These are phyloP conservation scores for Escarpia spicata DNA, from an alignment of 2,888 invertebrate genomes.

Conservation along the genomic window DNA sequence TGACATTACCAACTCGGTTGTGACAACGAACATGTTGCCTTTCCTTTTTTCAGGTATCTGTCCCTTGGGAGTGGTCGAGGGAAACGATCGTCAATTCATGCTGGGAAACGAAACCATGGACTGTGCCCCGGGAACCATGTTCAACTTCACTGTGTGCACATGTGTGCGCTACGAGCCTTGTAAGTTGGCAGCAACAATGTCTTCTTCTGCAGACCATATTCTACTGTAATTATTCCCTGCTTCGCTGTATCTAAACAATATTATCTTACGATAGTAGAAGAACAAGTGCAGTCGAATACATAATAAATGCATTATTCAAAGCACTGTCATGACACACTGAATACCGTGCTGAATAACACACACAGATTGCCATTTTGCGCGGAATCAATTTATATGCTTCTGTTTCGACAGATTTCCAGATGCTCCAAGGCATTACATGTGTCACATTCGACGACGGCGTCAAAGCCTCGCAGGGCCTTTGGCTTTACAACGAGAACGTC, in stretches of 20 bases:
- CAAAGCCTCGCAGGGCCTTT: conserved; percentile 14
- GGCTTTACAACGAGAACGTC: conserved; percentile 19
- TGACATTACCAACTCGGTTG: background rate
- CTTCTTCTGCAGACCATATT: background rate
- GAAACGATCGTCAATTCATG: background rate
- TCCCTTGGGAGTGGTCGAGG: background rate
- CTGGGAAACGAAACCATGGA: conserved; percentile 17
- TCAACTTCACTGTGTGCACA: conserved; percentile 7
- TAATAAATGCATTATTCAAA: background rate
- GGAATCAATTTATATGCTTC: background rate
- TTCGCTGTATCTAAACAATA: background rate
- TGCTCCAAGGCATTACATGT: conserved; percentile 6
- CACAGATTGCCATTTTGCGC: background rate
- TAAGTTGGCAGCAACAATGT: background rate
- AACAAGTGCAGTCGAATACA: background rate
- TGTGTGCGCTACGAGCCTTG: background rate
- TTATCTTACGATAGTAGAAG: background rate
- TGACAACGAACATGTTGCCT: background rate
- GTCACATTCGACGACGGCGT: background rate
- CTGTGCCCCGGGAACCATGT: conserved; percentile 13
- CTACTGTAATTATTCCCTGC: background rate
- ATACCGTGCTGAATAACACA: background rate
- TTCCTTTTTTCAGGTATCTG: background rate
- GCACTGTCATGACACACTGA: background rate
- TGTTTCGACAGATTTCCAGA: background rate